A percentile compares a stretch with the other conserved stretches of the same genome.
Conservation (phyloP, 2,888 invertebrate species). For the Creontiades dilutus region DNA sequence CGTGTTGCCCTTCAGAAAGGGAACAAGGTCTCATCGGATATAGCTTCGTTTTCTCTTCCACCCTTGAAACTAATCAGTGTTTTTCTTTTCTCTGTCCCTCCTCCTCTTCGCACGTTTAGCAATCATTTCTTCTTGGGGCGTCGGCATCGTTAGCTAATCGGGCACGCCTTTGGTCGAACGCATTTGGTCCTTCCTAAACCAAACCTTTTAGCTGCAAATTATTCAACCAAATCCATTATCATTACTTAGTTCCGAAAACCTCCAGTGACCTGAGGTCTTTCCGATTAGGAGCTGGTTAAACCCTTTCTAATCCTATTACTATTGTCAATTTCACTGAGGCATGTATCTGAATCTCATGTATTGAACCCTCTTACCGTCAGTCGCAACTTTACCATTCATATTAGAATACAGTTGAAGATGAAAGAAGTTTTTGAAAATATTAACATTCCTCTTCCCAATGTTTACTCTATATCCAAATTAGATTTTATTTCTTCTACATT, state of each 20-base stretch:
- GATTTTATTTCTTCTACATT: too few species aligned
- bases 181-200: not conserved
- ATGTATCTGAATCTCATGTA: too few species aligned
- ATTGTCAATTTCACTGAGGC: too few species aligned
- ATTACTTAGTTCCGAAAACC: not conserved
- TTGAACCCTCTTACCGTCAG: too few species aligned
- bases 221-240: not conserved
- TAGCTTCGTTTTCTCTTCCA: slow-evolving; percentile 17
- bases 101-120: slow-evolving; percentile 1
- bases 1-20: not conserved
- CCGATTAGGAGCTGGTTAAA: not conserved
- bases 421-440: too few species aligned
- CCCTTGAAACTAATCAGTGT: not conserved
- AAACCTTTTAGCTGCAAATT: not conserved
- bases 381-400: too few species aligned
- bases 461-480: too few species aligned
- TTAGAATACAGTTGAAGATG: too few species aligned
- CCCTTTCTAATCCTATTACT: too few species aligned
- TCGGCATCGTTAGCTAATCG: not conserved
- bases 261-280: not conserved
- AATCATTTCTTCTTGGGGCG: not conserved
- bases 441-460: too few species aligned
- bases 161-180: not conserved
- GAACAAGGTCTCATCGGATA: not conserved
- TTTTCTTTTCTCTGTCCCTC: not conserved